Conservation (phyloP, 64 coral and sea anemone species). For the Pachyseris speciosa region DNA sequence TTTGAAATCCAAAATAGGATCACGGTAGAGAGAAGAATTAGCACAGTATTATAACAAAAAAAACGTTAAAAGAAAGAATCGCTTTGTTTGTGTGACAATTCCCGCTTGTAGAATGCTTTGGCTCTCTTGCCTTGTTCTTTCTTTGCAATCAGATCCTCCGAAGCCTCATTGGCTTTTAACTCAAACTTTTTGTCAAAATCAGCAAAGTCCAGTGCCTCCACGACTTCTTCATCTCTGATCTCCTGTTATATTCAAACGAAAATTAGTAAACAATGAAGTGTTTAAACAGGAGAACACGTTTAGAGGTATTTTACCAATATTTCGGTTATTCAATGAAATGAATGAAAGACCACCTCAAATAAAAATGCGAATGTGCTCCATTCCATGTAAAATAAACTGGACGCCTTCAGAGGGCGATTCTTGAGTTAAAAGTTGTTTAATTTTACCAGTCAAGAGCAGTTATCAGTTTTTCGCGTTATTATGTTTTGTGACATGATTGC, state of each 20-base stretch:
- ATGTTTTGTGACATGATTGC: no score
- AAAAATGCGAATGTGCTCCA: no score
- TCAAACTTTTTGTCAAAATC: constrained; percentile 94
- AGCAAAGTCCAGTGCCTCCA: constrained; percentile 79
- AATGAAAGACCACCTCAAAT: no score
- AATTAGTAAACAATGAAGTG: background rate
- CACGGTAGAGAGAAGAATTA: no score
- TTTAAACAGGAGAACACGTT: background rate
- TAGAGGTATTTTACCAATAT: no score
- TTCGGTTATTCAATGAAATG: no score
- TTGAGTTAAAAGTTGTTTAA: no score
- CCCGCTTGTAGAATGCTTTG: background rate
- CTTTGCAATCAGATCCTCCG: constrained; percentile 67
- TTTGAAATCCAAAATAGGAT: no score
- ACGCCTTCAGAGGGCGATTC: no score
- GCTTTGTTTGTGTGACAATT: background rate
- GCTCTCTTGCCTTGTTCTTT: constrained; percentile 74
- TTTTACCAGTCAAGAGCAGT: no score
- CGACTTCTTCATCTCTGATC: constrained; percentile 80
- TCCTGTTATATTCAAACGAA: constrained; percentile 43
- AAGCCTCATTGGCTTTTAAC: constrained; percentile 69
- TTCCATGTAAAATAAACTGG: no score
- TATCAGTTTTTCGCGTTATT: no score
- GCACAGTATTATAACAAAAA: background rate
- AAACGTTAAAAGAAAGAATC: background rate